Percentiles rank a stretch among this genome's conserved stretches.
phyloP scores from a whole-genome alignment of 2,888 invertebrate genomes.

The Drosophila demipolita region DNA sequence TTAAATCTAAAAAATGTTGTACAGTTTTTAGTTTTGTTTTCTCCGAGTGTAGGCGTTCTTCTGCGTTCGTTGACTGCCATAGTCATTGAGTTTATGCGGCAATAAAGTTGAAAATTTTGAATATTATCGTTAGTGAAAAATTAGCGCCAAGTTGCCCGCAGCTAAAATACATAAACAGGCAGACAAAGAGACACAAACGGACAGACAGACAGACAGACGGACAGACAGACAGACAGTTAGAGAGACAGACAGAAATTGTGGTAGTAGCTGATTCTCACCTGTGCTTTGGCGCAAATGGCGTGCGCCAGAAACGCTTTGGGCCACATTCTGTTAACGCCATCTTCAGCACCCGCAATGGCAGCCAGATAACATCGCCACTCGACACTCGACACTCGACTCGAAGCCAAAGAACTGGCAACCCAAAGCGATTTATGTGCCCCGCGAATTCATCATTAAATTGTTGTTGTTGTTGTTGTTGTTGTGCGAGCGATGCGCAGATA shows the following conservation, averaged over 20 bases:
- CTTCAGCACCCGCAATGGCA: not conserved
- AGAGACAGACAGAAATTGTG: not conserved
- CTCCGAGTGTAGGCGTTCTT: not conserved
- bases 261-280: conserved; percentile 38
- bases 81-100: conserved; percentile 75
- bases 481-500: conserved; percentile 61
- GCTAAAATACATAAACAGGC: conserved; percentile 1
- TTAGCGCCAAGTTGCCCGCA: conserved; percentile 71
- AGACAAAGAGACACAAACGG: not conserved
- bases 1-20: not conserved
- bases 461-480: conserved; percentile 33
- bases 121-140: conserved; percentile 81
- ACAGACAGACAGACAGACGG: not conserved
- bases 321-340: conserved; percentile 66
- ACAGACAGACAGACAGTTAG: not conserved
- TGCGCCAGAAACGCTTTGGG: conserved; percentile 70
- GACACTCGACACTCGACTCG: conserved; percentile 11
- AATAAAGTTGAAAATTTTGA: conserved; percentile 80
- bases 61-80: conserved; percentile 36
- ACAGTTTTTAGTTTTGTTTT: not conserved
- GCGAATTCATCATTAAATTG: conserved; percentile 75
- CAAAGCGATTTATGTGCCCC: conserved; percentile 73
- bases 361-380: conserved; percentile 48
- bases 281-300: conserved; percentile 48
- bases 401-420: conserved; percentile 20